A percentile compares a stretch with the other conserved stretches of the same genome.
phyloP scores from a whole-genome alignment of 2,797 vertebrate genomes.

The Lacerta viridis region DNA sequence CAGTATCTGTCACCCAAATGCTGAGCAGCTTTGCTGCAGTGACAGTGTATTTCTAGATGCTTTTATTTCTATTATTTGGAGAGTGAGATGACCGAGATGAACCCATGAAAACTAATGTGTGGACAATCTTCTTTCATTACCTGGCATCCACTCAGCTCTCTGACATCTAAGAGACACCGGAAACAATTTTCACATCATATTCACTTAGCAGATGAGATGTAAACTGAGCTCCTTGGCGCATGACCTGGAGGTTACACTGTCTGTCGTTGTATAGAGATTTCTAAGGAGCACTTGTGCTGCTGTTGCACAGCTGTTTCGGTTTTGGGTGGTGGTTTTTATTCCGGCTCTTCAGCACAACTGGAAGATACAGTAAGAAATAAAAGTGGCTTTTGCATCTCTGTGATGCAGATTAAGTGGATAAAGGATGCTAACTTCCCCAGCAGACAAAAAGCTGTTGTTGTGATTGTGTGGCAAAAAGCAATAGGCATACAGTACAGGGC shows the following conservation, averaged over 20 bases:
- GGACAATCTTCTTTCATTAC: slow-evolving; percentile 61
- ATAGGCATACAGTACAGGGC: neutral
- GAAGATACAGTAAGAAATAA: slow-evolving; percentile 41
- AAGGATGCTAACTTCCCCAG: neutral
- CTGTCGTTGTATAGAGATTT: slow-evolving; percentile 48
- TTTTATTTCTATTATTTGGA: slow-evolving; percentile 62
- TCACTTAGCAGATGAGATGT: slow-evolving; percentile 50
- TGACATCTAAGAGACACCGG: slow-evolving; percentile 56
- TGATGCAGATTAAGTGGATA: neutral
- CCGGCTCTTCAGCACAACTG: slow-evolving; percentile 34
- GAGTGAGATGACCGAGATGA: slow-evolving; percentile 49
- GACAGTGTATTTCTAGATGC: slow-evolving; percentile 42
- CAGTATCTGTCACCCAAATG: slow-evolving; percentile 14
- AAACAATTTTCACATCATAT: slow-evolving; percentile 61
- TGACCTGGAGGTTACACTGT: slow-evolving; percentile 36
- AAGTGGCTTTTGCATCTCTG: slow-evolving; percentile 12
- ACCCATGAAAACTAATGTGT: slow-evolving; percentile 50
- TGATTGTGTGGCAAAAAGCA: neutral
- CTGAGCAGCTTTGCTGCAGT: slow-evolving; percentile 13
- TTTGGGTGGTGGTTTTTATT: neutral
- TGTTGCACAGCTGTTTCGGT: slow-evolving; percentile 41
- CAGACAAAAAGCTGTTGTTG: neutral
- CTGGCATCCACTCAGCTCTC: slow-evolving; percentile 43
- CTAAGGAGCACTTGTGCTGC: slow-evolving; percentile 38
- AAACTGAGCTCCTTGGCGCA: slow-evolving; percentile 41